These are phyloP conservation scores for Galendromus occidentalis DNA, from an alignment of 1,140 invertebrate genomes.

Conservation along the genomic window DNA sequence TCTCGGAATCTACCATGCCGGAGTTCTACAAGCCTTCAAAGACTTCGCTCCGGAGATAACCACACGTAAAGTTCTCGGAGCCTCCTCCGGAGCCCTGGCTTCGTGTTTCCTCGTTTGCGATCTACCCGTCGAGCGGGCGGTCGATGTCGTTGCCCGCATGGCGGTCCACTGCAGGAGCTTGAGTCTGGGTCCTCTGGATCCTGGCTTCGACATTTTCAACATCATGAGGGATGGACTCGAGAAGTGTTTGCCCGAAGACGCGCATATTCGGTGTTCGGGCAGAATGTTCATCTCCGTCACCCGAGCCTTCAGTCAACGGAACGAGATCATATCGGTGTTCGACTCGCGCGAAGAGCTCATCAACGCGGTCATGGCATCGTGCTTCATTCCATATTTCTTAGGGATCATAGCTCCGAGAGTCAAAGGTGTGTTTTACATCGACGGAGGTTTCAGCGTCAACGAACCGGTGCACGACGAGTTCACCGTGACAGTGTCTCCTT, in stretches of 20 bases:
- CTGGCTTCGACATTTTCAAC: slow-evolving; percentile 75
- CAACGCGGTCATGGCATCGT: slow-evolving; percentile 22
- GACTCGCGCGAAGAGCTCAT: slow-evolving; percentile 64
- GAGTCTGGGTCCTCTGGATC: slow-evolving; percentile 79
- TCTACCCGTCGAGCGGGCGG: slow-evolving; percentile 61
- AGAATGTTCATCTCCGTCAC: slow-evolving; percentile 84
- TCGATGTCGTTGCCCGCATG: slow-evolving; percentile 56
- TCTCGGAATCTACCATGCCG: slow-evolving; percentile 93
- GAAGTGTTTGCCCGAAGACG: slow-evolving; percentile 70
- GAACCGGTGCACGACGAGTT: slow-evolving; percentile 76
- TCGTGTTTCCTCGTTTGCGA: slow-evolving; percentile 81
- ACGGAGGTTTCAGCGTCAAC: slow-evolving; percentile 91
- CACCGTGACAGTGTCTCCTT: slow-evolving; percentile 90
- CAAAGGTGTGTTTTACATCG: slow-evolving; percentile 75
- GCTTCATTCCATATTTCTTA: slow-evolving; percentile 91
- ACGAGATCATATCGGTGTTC: slow-evolving; percentile 82
- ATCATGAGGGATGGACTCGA: slow-evolving; percentile 61
- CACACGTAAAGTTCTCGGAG: slow-evolving; percentile 76
- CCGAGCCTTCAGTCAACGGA: slow-evolving; percentile 65
- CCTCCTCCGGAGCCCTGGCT: slow-evolving; percentile 83
- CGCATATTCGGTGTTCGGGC: slow-evolving; percentile 67
- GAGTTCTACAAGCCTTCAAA: slow-evolving; percentile 82
- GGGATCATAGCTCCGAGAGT: slow-evolving; percentile 72
- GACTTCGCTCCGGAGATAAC: slow-evolving; percentile 88
- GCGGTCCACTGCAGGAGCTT: slow-evolving; percentile 62